phyloP scores from a whole-genome alignment of 1,140 invertebrate species.

The Cardiocondyla obscurior region DNA sequence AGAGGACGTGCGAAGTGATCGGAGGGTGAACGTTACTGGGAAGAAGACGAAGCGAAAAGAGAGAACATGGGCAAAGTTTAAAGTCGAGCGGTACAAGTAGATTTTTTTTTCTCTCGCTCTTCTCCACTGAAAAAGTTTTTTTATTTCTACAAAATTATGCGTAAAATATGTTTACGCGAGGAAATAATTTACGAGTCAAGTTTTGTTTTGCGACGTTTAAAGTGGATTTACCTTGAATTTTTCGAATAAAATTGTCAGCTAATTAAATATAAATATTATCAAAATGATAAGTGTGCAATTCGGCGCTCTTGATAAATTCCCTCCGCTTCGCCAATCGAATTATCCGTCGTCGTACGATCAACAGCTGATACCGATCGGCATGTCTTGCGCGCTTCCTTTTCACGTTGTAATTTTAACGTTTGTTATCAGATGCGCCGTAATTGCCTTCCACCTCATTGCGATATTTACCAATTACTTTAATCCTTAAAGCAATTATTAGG shows the following conservation, averaged over 20 bases:
- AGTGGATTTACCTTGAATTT: slow-evolving; percentile 65
- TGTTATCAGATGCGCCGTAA: slow-evolving; percentile 29
- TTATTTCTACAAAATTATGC: background rate
- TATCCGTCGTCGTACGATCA: background rate
- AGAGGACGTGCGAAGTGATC: background rate
- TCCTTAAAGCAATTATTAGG: slow-evolving; percentile 39
- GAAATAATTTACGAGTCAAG: slow-evolving; percentile 71
- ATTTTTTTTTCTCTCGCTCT: background rate
- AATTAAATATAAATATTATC: slow-evolving; percentile 5
- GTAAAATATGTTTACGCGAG: slow-evolving; percentile 3
- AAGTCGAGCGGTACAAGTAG: slow-evolving; percentile 68
- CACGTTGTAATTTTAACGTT: slow-evolving; percentile 37
- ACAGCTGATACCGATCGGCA: slow-evolving; percentile 14
- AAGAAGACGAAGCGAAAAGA: slow-evolving; percentile 37
- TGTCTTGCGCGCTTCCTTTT: slow-evolving; percentile 33
- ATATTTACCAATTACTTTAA: slow-evolving; percentile 41
- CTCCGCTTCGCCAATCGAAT: background rate
- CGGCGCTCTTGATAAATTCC: slow-evolving; percentile 4
- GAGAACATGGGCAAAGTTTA: slow-evolving; percentile 62
- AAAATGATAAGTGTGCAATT: slow-evolving; percentile 18
- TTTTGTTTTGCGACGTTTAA: slow-evolving; percentile 57
- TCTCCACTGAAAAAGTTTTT: slow-evolving; percentile 1
- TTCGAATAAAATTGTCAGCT: background rate
- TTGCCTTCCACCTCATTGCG: slow-evolving; percentile 36
- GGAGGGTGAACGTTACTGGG: slow-evolving; percentile 52